Evolutionary conservation across 2,113 vertebrate genomes (phyloP).

Genomic region (Lophius piscatorius): DNA sequence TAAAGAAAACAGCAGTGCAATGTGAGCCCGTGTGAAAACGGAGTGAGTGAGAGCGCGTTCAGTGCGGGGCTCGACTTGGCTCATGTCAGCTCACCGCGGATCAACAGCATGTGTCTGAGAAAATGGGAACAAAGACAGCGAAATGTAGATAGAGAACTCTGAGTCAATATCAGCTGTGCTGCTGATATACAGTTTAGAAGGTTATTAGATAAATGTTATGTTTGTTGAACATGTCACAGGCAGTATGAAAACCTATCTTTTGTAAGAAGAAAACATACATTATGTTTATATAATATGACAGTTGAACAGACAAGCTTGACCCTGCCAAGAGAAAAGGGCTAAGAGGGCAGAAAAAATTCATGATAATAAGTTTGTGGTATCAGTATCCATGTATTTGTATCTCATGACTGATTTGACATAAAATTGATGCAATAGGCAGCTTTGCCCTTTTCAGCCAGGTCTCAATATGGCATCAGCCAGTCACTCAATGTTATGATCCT

Average conservation of each 20-base stretch:
- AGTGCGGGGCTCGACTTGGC: slow-evolving; percentile 65
- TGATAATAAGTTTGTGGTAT: slow-evolving; percentile 23
- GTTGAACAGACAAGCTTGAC: background rate
- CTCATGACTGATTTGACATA: slow-evolving; percentile 61
- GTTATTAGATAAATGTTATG: slow-evolving; percentile 44
- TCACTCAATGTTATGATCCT: slow-evolving; percentile 71
- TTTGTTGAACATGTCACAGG: background rate
- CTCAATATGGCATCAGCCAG: slow-evolving; percentile 62
- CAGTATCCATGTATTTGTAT: slow-evolving; percentile 40
- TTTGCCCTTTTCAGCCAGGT: slow-evolving; percentile 68
- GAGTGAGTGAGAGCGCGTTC: slow-evolving; percentile 61
- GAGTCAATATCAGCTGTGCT: slow-evolving; percentile 37
- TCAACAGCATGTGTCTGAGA: slow-evolving; percentile 73
- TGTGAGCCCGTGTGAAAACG: slow-evolving; percentile 79
- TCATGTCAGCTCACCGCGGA: slow-evolving; percentile 73
- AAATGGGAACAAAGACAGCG: slow-evolving; percentile 70
- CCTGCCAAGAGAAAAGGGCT: background rate
- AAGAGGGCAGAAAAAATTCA: slow-evolving; percentile 7
- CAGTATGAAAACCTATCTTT: background rate
- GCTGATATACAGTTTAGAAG: slow-evolving; percentile 37
- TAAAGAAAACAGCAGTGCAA: slow-evolving; percentile 83
- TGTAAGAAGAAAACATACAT: slow-evolving; percentile 14
- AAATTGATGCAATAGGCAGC: slow-evolving; percentile 68
- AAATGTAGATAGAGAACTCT: slow-evolving; percentile 41
- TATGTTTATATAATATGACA: slow-evolving; percentile 1